phyloP scores from a whole-genome alignment of 2,113 vertebrate genomes.

The Thamnaconus septentrionalis region DNA sequence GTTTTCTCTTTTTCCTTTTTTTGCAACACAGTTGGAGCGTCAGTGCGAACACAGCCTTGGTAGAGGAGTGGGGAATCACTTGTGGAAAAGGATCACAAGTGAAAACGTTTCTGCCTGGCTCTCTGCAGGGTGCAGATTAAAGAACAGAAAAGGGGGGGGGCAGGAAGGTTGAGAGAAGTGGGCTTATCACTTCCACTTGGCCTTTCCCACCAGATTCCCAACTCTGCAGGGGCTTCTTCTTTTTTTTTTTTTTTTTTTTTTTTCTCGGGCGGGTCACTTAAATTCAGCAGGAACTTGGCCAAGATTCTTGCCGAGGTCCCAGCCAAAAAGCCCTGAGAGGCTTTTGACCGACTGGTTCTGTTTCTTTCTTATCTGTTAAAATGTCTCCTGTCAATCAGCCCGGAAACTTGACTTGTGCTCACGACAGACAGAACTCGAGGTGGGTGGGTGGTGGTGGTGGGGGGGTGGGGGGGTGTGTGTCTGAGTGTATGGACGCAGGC shows the following conservation, averaged over 20 bases:
- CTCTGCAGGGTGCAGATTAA: conserved; percentile 51
- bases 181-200: conserved; percentile 54
- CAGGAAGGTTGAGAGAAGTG: conserved; percentile 27
- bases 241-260: conserved; percentile 20
- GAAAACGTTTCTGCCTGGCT: conserved; percentile 25
- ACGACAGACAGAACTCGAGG: too few species aligned
- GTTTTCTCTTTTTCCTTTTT: too few species aligned
- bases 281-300: conserved; percentile 13
- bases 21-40: background rate
- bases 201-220: conserved; percentile 49
- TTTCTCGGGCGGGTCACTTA: too few species aligned
- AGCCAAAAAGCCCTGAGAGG: conserved; percentile 1
- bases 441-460: background rate
- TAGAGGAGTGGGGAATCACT: conserved; percentile 8
- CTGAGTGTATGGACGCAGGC: conserved; percentile 26
- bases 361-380: background rate
- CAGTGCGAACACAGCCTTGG: background rate
- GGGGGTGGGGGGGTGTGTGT: background rate
- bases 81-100: conserved; percentile 1
- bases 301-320: background rate
- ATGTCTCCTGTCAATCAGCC: conserved; percentile 27
- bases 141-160: conserved; percentile 42
- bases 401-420: too few species aligned
- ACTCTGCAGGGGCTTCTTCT: conserved; percentile 34
- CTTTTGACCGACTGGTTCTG: background rate